Percentiles rank a stretch among this genome's conserved stretches.
Evolutionary conservation across 2,113 vertebrate genomes (phyloP).

Genomic region (Clarias magur): DNA sequence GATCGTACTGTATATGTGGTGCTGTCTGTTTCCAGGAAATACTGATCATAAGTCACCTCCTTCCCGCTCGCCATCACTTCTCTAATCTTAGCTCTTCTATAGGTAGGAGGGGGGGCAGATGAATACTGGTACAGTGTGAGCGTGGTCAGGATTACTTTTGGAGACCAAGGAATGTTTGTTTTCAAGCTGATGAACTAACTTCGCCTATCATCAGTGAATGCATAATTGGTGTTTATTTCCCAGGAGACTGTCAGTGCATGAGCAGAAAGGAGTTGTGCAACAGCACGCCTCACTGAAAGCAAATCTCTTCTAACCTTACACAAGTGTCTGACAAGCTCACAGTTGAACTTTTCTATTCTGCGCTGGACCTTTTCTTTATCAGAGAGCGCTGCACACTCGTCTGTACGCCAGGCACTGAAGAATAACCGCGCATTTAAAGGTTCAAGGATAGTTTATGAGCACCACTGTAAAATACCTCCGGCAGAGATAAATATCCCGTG

Average conservation of each 20-base stretch:
- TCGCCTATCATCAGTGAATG: constrained; percentile 22
- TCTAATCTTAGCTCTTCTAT: constrained; percentile 3
- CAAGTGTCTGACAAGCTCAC: constrained; percentile 27
- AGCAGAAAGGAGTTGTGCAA: constrained; percentile 16
- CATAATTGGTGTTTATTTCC: constrained; percentile 35
- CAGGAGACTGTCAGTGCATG: constrained; percentile 17
- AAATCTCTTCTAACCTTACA: constrained; percentile 17
- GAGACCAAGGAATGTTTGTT: constrained; percentile 10
- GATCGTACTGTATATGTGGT: constrained; percentile 24
- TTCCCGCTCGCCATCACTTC: neutral
- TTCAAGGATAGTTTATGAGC: constrained; percentile 50
- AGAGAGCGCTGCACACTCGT: neutral
- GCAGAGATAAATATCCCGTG: constrained; percentile 30
- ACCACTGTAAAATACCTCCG: constrained; percentile 25
- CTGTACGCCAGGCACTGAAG: neutral
- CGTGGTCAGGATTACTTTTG: neutral
- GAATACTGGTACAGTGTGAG: neutral
- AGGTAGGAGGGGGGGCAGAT: neutral
- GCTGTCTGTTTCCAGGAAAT: constrained; percentile 25
- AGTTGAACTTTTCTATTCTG: constrained; percentile 7
- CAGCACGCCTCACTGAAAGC: neutral
- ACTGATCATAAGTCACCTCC: neutral
- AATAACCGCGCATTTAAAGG: constrained; percentile 26
- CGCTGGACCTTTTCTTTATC: constrained; percentile 18
- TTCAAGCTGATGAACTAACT: constrained; percentile 24